Percentiles rank a stretch among this genome's conserved stretches.
phyloP scores from a whole-genome alignment of 2,113 vertebrate genomes.

The Leptobrachium ailaonicum region DNA sequence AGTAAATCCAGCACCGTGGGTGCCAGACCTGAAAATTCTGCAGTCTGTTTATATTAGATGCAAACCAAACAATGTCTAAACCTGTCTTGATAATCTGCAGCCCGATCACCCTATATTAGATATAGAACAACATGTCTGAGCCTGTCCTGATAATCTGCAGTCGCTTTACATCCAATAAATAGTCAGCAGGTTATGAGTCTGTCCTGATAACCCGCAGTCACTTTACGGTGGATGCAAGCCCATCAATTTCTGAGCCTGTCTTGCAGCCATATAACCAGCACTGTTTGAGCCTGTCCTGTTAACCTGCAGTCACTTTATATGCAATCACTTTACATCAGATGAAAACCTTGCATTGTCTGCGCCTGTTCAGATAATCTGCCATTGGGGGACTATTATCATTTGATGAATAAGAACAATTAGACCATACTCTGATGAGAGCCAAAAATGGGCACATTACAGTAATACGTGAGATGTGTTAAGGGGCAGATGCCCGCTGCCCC shows the following conservation, averaged over 20 bases:
- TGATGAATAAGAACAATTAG: background rate
- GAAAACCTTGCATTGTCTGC: background rate
- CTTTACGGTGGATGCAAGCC: background rate
- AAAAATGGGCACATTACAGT: slow-evolving; percentile 8
- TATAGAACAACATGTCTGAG: slow-evolving; percentile 7
- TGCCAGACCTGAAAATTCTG: too few relatives aligned
- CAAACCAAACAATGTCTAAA: background rate
- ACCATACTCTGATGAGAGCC: background rate
- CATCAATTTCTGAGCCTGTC: background rate
- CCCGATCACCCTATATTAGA: background rate
- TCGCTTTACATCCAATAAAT: background rate
- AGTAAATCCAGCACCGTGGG: too few relatives aligned
- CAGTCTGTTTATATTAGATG: background rate
- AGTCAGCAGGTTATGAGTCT: background rate
- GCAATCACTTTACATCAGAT: background rate
- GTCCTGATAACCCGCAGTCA: too few relatives aligned
- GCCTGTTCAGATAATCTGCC: background rate
- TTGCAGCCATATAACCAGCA: background rate
- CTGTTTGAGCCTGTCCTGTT: background rate
- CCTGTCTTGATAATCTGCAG: background rate
- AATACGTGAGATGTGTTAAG: slow-evolving; percentile 23
- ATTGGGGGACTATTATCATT: background rate
- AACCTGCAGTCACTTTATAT: background rate
- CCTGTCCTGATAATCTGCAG: background rate
- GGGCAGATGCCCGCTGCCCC: slow-evolving; percentile 39